phyloP scores from a whole-genome alignment of 1,140 invertebrate species.

The Popillia japonica region DNA sequence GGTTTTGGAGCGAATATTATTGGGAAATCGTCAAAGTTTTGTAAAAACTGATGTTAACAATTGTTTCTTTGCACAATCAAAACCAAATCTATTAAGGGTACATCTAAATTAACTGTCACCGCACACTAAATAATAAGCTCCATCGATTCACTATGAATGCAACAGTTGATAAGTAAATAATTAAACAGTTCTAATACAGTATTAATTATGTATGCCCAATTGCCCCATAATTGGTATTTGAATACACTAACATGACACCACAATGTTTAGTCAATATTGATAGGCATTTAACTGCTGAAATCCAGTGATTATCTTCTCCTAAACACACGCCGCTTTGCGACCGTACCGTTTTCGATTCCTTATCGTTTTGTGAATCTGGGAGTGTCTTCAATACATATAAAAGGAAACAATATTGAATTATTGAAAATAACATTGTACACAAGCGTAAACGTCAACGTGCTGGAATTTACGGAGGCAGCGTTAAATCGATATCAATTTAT shows the following conservation, averaged over 20 bases:
- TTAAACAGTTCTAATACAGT: slow-evolving; percentile 57
- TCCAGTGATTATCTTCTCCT: slow-evolving; percentile 24
- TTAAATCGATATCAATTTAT: slow-evolving; percentile 34
- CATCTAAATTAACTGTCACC: slow-evolving; percentile 1
- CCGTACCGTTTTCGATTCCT: background rate
- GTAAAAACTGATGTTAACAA: too few species aligned
- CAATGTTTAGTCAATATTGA: slow-evolving; percentile 55
- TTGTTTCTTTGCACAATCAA: too few species aligned
- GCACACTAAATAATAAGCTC: slow-evolving; percentile 5
- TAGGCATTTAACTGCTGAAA: slow-evolving; percentile 41
- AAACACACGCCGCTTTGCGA: background rate
- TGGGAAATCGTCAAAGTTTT: too few species aligned
- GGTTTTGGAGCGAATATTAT: too few species aligned
- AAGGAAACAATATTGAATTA: background rate
- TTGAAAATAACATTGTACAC: background rate
- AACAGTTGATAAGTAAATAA: slow-evolving; percentile 59
- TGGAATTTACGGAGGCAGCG: background rate
- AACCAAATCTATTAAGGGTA: too few species aligned
- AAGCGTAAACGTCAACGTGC: background rate
- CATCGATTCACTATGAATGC: slow-evolving; percentile 45
- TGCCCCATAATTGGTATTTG: slow-evolving; percentile 58
- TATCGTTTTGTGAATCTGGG: background rate
- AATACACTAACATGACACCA: slow-evolving; percentile 56
- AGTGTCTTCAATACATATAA: background rate
- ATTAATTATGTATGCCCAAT: slow-evolving; percentile 59